Conservation (phyloP, 2,888 invertebrate genomes). For the Megalurothrips usitatus region DNA sequence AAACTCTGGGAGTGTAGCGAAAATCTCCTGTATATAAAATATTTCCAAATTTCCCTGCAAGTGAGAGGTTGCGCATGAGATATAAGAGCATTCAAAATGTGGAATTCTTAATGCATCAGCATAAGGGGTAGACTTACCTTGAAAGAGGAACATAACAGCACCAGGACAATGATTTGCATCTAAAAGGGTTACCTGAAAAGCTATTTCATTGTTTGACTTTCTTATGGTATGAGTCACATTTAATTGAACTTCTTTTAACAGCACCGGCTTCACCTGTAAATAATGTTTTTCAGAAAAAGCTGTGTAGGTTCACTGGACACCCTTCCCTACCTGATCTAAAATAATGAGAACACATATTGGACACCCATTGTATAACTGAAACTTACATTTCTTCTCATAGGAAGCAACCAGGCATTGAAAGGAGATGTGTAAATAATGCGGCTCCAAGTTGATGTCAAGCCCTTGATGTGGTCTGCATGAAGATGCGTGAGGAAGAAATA, state of each 20-base stretch:
- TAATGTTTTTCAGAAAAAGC: neutral
- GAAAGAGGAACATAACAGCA: slow-evolving; percentile 35
- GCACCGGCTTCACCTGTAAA: slow-evolving; percentile 29
- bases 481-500: slow-evolving; percentile 31
- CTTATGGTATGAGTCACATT: slow-evolving; percentile 28
- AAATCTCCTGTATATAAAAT: slow-evolving; percentile 36
- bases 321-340: neutral
- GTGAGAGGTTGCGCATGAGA: neutral
- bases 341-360: neutral
- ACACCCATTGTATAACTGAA: neutral
- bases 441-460: slow-evolving; percentile 20
- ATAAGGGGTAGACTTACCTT: slow-evolving; percentile 30
- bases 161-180: slow-evolving; percentile 35
- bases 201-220: neutral
- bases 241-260: slow-evolving; percentile 15
- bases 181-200: slow-evolving; percentile 32
- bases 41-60: slow-evolving; percentile 36
- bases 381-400: slow-evolving; percentile 31
- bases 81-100: neutral
- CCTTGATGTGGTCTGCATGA: slow-evolving; percentile 30
- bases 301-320: neutral
- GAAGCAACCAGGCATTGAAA: slow-evolving; percentile 32
- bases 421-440: slow-evolving; percentile 31
- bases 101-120: neutral
- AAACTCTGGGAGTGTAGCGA: slow-evolving; percentile 30